Evolutionary conservation across 1,140 invertebrate species (phyloP), one percentile per base, ranked within the genome.

Genomic region (Drosophila nigrodunni): DNA sequence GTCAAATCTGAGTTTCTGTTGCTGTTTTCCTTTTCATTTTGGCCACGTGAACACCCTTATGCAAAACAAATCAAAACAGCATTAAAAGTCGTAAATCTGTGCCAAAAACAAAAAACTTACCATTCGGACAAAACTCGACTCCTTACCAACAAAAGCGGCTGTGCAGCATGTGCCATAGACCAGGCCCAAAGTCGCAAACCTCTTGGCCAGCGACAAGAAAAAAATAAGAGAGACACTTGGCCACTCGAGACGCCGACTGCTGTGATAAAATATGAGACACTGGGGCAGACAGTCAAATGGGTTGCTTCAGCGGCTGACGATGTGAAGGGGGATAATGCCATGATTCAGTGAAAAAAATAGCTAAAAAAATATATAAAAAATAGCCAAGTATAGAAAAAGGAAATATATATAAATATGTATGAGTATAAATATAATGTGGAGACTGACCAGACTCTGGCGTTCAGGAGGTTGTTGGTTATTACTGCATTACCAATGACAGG

Each of bases 11-110:
- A 13, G 50, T 37, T 49, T 30, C 13, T 59, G 49, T 54, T 59
- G 13, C 1, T 46, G 13, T 65, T 54, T 54, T 55, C 59, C 30
- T 67, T 68, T 49, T 74, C 15, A 21, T 69, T 50, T 82, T 80
- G 80, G 77, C 83, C 83, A 88, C 83, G 85, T 88, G 85, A 88
- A 85, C 86, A 88, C 85, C 85, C 85, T 89, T 89, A 88, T 89
- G 85, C 85, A 89, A 89, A 89, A 89, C 86, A 89, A 89, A 90
- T 89, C 86, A 89, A 89, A 89, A 89, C 75, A 89, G 80, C 86
- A 90, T 81, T 81, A 81, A 81, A 77, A 89, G 75, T 78, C 86
- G 86, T 89, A 89, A 89, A 89, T 89, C 86, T 89, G 69, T 79
- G 85, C 80, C 80, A 78, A 79, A 89, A 81, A 78, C 80, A 78